Evolutionary conservation across 1,140 invertebrate genomes (phyloP).

Genomic region (Eurytemora carolleeae): DNA sequence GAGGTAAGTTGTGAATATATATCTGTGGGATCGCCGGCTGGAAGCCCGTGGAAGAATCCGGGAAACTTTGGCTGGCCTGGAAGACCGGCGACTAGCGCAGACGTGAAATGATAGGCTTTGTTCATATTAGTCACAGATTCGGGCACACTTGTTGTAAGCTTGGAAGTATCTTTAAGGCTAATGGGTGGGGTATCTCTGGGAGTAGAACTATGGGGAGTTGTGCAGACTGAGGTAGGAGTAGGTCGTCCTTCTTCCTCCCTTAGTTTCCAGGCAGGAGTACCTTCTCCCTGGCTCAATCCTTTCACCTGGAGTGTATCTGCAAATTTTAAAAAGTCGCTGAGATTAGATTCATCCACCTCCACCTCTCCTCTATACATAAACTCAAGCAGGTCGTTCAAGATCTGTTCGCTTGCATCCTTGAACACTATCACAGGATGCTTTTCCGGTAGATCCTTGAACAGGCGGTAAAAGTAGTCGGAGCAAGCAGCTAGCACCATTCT

Average conservation of each 20-base stretch:
- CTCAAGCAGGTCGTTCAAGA: conserved; percentile 66
- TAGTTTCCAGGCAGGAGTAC: background rate
- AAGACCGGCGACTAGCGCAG: background rate
- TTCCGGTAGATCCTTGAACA: conserved; percentile 68
- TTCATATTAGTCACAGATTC: background rate
- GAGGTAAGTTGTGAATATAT: background rate
- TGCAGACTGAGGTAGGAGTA: background rate
- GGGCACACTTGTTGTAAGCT: background rate
- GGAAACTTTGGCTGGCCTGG: background rate
- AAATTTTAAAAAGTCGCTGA: conserved; percentile 68
- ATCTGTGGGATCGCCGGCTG: background rate
- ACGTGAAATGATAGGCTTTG: background rate
- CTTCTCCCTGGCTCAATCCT: conserved; percentile 14
- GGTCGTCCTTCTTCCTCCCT: background rate
- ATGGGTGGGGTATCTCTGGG: background rate
- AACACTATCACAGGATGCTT: conserved; percentile 59
- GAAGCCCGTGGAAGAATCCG: background rate
- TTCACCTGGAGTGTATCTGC: conserved; percentile 41
- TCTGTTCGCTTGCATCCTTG: conserved; percentile 58
- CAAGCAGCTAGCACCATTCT: conserved; percentile 72
- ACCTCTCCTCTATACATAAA: conserved; percentile 85
- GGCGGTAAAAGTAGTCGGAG: conserved; percentile 74
- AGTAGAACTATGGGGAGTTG: background rate
- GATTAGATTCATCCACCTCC: conserved; percentile 65
- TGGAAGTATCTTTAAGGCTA: background rate